Evolutionary conservation across 2,797 vertebrate species (phyloP).

Genomic region (Poecilia picta): DNA sequence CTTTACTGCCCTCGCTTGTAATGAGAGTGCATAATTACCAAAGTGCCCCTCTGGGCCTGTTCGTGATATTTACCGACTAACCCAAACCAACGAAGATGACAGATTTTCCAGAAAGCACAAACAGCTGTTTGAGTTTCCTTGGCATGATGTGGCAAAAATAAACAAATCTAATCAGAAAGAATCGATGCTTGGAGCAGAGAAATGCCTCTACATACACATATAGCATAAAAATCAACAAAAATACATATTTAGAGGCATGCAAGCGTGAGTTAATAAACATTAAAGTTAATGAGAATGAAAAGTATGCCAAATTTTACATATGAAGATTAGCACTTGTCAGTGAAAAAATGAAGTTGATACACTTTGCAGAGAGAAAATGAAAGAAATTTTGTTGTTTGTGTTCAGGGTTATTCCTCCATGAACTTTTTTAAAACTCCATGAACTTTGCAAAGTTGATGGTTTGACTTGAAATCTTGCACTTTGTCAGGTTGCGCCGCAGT

Average conservation of each 20-base stretch:
- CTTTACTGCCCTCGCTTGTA: slow-evolving; percentile 2
- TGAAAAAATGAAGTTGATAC: not conserved
- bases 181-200: not conserved
- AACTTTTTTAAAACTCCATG: too few relatives aligned
- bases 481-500: not conserved
- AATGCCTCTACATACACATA: not conserved
- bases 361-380: not conserved
- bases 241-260: not conserved
- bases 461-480: slow-evolving; percentile 1
- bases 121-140: slow-evolving; percentile 35
- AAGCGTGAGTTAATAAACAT: not conserved
- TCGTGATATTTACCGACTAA: slow-evolving; percentile 42
- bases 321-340: not conserved
- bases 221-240: not conserved
- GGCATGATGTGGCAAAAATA: slow-evolving; percentile 4
- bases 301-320: not conserved
- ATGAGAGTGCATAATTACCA: slow-evolving; percentile 31
- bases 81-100: slow-evolving; percentile 34
- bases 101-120: slow-evolving; percentile 30
- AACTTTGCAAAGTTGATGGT: not conserved
- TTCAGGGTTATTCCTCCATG: not conserved
- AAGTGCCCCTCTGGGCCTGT: slow-evolving; percentile 34
- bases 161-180: slow-evolving; percentile 19
- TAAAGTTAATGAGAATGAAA: not conserved
- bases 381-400: not conserved